Conservation (phyloP, 37 sponge, comb jelly and placozoan species). For the Mnemiopsis leidyi region DNA sequence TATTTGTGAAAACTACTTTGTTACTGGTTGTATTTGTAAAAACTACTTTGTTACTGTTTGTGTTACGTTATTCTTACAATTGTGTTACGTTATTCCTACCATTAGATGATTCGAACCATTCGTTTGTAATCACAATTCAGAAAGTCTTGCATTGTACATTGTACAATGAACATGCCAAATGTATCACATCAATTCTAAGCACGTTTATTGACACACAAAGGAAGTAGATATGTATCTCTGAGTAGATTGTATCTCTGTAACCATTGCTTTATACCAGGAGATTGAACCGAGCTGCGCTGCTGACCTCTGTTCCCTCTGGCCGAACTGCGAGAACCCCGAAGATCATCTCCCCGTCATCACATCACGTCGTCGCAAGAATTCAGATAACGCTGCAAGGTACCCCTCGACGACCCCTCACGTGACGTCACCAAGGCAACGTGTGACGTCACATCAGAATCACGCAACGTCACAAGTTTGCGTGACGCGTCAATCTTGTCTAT, state of each 20-base stretch:
- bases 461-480: no score
- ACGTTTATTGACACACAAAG: background rate
- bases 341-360: conserved; percentile 43
- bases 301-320: conserved; percentile 7
- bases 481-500: background rate
- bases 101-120: no score
- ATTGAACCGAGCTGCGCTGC: conserved; percentile 57
- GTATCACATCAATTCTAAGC: no score
- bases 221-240: background rate
- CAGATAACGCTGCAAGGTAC: conserved; percentile 30
- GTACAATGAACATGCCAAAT: no score
- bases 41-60: no score
- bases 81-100: no score
- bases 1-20: no score
- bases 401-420: background rate
- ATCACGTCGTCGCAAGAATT: background rate
- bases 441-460: background rate
- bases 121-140: no score
- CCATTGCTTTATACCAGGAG: background rate
- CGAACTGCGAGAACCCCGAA: conserved; percentile 55
- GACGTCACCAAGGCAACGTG: background rate
- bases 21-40: no score
- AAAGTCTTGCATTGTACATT: no score
- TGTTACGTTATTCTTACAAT: no score
- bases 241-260: background rate